Base-by-base conservation (phyloP, 2,113 vertebrate genomes). In the Ageneiosus marmoratus region DNA sequence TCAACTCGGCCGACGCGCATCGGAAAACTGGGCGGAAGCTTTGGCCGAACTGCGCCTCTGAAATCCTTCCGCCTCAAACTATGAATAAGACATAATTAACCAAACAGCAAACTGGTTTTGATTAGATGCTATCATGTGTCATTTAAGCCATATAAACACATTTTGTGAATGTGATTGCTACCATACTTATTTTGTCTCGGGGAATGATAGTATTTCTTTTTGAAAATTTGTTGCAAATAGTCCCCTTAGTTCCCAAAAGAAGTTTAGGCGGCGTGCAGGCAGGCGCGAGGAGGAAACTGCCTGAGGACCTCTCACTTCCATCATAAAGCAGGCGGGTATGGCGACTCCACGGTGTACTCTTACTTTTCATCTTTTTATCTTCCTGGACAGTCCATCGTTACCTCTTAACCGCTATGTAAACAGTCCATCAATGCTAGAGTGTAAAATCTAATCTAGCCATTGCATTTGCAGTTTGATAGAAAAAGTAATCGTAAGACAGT, bases 21-120 rank as follows among this genome's bases (percentile, higher is more conserved):
- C 93, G 94, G 92, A 94, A 96, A 96, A 96, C 93, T 95, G 94
- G 92, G 95, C 95, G 96, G 96, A 96, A 95, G 95, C 94, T 92
- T 95, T 91, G 94, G 91, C 93, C 95, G 93, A 91, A 85, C 89
- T 91, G 88, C 85, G 88, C 88, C 91, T 90, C 89, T 82, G 84
- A 91, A 89, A 95, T 94, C 94, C 94, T 92, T 95, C 94, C 94
- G 94, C 94, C 90, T 85, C 88, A 88, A 89, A 89, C 89, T 87
- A 87, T 89, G 90, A 92, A 83, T 78, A 83, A 77, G 60, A 62
- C 44, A 63, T 16, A 51, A 32, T 29, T 37, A 2, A 0, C 34
- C 51, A 6, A 83, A 84, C 3, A 83, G 0, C 32, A 24, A 74
- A 58, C 1, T 11, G 0, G 0, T 3, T 56, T 10, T 2, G 1